Percentiles rank a stretch among this genome's conserved stretches.
These are phyloP conservation scores for Cryptophagus acutangulus DNA, from an alignment of 2,888 invertebrate genomes.

Conservation along the genomic window DNA sequence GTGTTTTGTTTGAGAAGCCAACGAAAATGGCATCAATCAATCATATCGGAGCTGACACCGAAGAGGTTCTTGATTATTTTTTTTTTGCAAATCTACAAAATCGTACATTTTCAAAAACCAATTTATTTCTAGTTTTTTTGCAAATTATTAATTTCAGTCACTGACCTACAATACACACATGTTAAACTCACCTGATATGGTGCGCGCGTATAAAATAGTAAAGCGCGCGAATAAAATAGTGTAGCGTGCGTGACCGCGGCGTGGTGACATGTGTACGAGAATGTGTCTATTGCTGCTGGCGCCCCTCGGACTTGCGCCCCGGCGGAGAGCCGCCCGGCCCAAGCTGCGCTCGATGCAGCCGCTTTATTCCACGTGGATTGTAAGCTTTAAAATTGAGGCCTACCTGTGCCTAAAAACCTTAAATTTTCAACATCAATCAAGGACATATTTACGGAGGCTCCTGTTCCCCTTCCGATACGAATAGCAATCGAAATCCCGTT, in stretches of 20 bases:
- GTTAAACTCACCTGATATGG: slow-evolving; percentile 40
- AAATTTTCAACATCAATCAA: slow-evolving; percentile 17
- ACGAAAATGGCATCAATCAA: too few relatives aligned
- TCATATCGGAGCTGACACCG: too few relatives aligned
- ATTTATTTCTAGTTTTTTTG: not conserved
- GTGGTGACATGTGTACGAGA: slow-evolving; percentile 52
- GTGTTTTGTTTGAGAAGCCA: too few relatives aligned
- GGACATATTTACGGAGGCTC: too few relatives aligned
- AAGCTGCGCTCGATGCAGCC: slow-evolving; percentile 43
- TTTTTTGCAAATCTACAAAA: too few relatives aligned
- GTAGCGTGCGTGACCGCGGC: slow-evolving; percentile 52
- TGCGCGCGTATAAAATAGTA: slow-evolving; percentile 52
- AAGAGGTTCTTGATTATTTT: too few relatives aligned
- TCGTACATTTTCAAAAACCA: slow-evolving; percentile 1
- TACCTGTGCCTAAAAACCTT: slow-evolving; percentile 24
- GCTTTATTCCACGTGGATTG: slow-evolving; percentile 35
- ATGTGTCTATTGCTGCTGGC: slow-evolving; percentile 49
- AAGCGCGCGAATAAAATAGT: slow-evolving; percentile 49
- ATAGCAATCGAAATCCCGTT: too few relatives aligned
- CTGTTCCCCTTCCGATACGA: too few relatives aligned
- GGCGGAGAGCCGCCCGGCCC: slow-evolving; percentile 36
- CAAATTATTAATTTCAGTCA: slow-evolving; percentile 32
- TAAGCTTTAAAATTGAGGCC: slow-evolving; percentile 25
- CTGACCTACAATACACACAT: slow-evolving; percentile 39
- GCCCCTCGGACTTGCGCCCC: slow-evolving; percentile 37